Base-by-base conservation (phyloP, 2,888 invertebrate genomes). In the Erynnis tages region DNA sequence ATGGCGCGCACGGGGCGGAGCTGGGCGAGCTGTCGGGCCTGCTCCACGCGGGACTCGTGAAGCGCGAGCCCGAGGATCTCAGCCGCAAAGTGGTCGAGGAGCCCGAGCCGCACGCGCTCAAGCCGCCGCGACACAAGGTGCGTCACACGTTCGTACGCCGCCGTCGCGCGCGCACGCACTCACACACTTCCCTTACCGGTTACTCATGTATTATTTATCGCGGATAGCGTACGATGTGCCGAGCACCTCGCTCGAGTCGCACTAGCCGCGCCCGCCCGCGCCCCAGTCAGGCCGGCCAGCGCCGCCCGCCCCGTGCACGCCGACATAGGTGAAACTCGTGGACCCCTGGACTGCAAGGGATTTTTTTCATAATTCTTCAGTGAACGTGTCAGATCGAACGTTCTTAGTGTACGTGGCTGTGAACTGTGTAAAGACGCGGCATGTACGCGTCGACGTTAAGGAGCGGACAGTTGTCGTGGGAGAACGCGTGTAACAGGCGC, bases 41-140 rank as follows among this genome's bases (percentile, higher is more conserved):
- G 83, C 91, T 92, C 63, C 91, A 91, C 83, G 91, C 92, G 78
- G 92, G 92, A 75, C 91, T 92, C 77, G 93, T 94, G 80, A 95
- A 95, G 89, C 92, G 94, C 79, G 95, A 95, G 85, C 95, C 95
- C 71, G 95, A 95, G 90, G 95, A 95, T 82, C 91, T 95, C 66
- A 94, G 94, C 90, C 91, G 93, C 80, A 93, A 93, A 89, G 86
- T 91, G 82, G 90, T 91, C 79, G 91, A 91, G 79, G 90, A 90
- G 81, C 91, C 92, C 71, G 81, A 83, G 79, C 78, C 85, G 85
- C 88, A 91, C 90, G 84, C 91, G 92, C 78, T 91, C 91, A 79
- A 91, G 92, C 85, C 91, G 91, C 84, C 90, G 90, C 85, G 92
- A 82, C 92, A 92, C 78, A 92, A 92, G 92, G 92, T 92, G 89